Conservation (phyloP, 2,113 vertebrate species). For the Psilopsiagon aurifrons region DNA sequence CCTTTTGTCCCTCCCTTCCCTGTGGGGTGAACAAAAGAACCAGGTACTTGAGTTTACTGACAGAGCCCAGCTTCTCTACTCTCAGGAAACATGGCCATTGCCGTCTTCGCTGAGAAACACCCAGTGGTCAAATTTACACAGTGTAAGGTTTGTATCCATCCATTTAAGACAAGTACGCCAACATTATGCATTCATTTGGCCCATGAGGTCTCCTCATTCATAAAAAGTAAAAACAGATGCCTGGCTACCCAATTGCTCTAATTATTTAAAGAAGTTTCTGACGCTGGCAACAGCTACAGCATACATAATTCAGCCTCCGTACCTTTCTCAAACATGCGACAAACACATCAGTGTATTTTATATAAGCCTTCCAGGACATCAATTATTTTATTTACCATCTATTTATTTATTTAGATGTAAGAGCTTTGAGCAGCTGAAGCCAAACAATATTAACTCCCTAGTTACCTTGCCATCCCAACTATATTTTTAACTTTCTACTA, state of each 20-base stretch:
- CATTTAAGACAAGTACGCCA: background rate
- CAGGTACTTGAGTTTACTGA: background rate
- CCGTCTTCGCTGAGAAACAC: background rate
- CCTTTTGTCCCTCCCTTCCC: background rate
- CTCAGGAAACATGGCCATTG: background rate
- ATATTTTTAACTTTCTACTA: background rate
- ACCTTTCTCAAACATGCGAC: slow-evolving; percentile 42
- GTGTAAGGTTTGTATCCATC: background rate
- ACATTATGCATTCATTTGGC: slow-evolving; percentile 36
- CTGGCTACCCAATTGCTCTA: background rate
- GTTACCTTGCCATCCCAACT: background rate
- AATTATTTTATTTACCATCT: slow-evolving; percentile 48
- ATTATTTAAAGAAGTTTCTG: slow-evolving; percentile 49
- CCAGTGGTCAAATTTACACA: background rate
- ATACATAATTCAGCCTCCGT: background rate
- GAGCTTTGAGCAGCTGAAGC: slow-evolving; percentile 1
- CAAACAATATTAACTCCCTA: slow-evolving; percentile 27
- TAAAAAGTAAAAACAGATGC: slow-evolving; percentile 8
- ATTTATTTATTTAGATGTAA: background rate
- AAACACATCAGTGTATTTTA: slow-evolving; percentile 45
- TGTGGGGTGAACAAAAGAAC: background rate
- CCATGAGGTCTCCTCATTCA: slow-evolving; percentile 28
- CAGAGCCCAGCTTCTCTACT: background rate
- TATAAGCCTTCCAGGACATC: background rate
- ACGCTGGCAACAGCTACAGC: background rate